phyloP scores from a whole-genome alignment of 2,888 invertebrate genomes.

The Apamea anceps region DNA sequence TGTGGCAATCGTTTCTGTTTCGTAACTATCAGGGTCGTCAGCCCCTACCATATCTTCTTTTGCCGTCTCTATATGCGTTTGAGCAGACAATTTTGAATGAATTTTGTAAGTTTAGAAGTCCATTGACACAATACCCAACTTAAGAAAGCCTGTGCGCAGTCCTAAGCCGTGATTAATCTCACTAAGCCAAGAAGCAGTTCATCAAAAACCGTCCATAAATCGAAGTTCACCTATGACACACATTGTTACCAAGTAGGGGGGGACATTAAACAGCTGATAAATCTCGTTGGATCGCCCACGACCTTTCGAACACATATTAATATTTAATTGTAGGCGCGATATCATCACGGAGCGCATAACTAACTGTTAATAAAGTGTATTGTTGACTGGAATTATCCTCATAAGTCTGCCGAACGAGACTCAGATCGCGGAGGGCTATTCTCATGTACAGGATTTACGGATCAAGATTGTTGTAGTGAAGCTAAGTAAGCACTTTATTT shows the following conservation, averaged over 20 bases:
- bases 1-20: neutral
- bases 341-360: slow-evolving; percentile 86
- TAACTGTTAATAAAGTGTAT: slow-evolving; percentile 89
- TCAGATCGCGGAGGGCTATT: slow-evolving; percentile 74
- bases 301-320: slow-evolving; percentile 86
- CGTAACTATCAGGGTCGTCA: neutral
- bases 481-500: slow-evolving; percentile 55
- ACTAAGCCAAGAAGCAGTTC: slow-evolving; percentile 48
- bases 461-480: slow-evolving; percentile 50
- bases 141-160: neutral
- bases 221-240: slow-evolving; percentile 51
- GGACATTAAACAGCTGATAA: slow-evolving; percentile 76
- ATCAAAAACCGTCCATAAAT: slow-evolving; percentile 59
- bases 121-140: slow-evolving; percentile 7
- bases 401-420: slow-evolving; percentile 82
- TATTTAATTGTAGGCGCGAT: slow-evolving; percentile 89
- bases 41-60: neutral
- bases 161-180: slow-evolving; percentile 10
- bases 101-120: neutral
- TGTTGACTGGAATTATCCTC: slow-evolving; percentile 89
- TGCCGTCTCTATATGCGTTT: neutral
- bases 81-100: neutral
- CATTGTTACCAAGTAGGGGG: slow-evolving; percentile 74
- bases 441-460: slow-evolving; percentile 57
- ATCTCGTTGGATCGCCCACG: slow-evolving; percentile 81